Evolutionary conservation across 2,888 invertebrate genomes (phyloP).

Genomic region (Diadegma fenestrale): DNA sequence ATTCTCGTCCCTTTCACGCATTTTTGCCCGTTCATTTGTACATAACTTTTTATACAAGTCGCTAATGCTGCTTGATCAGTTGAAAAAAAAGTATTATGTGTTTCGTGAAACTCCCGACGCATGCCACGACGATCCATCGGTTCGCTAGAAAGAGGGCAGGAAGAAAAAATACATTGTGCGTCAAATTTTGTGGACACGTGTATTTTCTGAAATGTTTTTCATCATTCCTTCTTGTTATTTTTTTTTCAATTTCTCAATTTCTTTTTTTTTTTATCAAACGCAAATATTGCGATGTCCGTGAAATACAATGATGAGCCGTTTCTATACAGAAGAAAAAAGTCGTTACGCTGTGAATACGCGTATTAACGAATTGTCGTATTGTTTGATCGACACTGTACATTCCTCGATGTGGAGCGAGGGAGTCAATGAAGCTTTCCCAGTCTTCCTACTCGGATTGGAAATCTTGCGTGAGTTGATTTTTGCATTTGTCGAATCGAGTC

Average conservation of each 20-base stretch:
- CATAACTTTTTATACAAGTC: not conserved
- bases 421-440: conserved; percentile 14
- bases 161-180: conserved; percentile 5
- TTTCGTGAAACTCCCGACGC: not conserved
- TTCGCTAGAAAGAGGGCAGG: not conserved
- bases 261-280: conserved; percentile 28
- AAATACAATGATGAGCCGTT: conserved; percentile 49
- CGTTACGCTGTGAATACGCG: conserved; percentile 18
- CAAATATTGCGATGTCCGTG: conserved; percentile 36
- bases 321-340: conserved; percentile 24
- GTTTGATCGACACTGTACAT: conserved; percentile 30
- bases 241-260: conserved; percentile 1
- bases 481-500: conserved; percentile 26
- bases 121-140: conserved; percentile 1
- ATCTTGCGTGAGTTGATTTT: conserved; percentile 43
- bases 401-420: conserved; percentile 23
- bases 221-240: conserved; percentile 13
- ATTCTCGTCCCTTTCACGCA: not conserved
- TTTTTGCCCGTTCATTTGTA: not conserved
- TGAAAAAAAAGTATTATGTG: not conserved
- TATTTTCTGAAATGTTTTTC: not conserved
- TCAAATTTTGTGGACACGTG: conserved; percentile 19
- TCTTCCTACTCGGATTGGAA: conserved; percentile 39
- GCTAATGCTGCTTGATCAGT: not conserved
- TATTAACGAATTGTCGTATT: conserved; percentile 25